Base-by-base conservation (phyloP, 1,140 invertebrate genomes). In the Halotydeus destructor region DNA sequence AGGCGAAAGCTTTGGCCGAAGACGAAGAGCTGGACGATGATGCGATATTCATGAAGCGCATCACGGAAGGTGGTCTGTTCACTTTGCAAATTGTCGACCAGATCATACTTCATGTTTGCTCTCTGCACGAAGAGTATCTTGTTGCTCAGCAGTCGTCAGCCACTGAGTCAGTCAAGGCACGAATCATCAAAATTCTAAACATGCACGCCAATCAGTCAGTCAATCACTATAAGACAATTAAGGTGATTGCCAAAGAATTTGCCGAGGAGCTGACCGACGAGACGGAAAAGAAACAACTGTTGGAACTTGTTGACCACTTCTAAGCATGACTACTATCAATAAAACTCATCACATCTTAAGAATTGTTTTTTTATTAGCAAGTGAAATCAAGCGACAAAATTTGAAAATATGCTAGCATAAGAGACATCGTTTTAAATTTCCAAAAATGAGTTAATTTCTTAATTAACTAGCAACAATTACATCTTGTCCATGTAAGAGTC, bases 31-130 rank as follows among this genome's bases (percentile, higher is more conserved):
- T 60, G 11, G 60, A 63, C 23, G 79, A 83, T 52, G 83, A 88
- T 54, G 74, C 77, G 50, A 71, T 74, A 47, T 96, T 97, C 59
- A 63, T 96, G 30, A 74, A 76, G 54, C 66, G 85, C 43, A 60
- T 98, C 21, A 31, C 38, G 12, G 84, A 93, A 42, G 78, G 78
- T 2, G 93, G 93, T 0, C 63, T 98, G 9, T 98, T 96, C 57
- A 91, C 86, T 0, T 65, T 98, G 27, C 91, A 98, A 63, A 66
- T 93, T 35, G 75, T 97, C 31, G 88, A 96, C 62, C 88, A 89
- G 56, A 81, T 97, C 46, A 78, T 97, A 57, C 61, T 96, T 37
- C 88, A 96, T 63, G 75, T 85, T 22, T 89, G 83, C 55, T 74
- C 76, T 11, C 28, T 26, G 12, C 18, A 16, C 8, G 22, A 36